Conservation (phyloP, 2,113 vertebrate genomes). For the Puntigrus tetrazona region DNA sequence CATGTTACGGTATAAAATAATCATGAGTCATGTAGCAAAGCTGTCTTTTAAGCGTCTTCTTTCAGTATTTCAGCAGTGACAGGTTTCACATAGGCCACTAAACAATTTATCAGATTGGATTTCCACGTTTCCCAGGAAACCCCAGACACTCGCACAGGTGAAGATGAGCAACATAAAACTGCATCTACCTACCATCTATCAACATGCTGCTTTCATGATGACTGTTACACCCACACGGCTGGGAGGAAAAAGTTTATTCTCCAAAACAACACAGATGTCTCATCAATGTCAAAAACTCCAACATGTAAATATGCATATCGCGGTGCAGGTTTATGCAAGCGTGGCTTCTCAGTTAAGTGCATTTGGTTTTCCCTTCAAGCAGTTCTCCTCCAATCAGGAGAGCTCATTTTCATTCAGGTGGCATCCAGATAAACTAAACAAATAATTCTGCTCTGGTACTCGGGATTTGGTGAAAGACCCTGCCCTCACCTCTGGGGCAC, state of each 20-base stretch:
- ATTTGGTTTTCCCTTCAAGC: neutral
- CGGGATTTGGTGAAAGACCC: conserved; percentile 7
- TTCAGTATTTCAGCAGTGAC: neutral
- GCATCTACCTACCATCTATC: no score
- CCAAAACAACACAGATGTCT: conserved; percentile 7
- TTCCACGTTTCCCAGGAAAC: neutral
- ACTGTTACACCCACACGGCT: neutral
- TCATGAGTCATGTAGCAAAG: neutral
- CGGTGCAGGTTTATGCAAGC: neutral
- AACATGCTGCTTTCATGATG: neutral
- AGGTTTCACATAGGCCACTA: conserved; percentile 4
- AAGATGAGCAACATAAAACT: conserved; percentile 9
- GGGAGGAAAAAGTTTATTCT: neutral
- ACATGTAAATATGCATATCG: neutral
- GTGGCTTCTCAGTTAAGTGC: neutral
- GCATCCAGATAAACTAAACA: conserved; percentile 44
- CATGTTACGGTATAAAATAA: neutral
- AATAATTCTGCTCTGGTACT: conserved; percentile 46
- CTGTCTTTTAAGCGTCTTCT: neutral
- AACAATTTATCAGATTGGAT: conserved; percentile 33
- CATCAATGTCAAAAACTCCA: neutral
- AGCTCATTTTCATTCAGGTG: conserved; percentile 40
- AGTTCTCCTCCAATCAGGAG: neutral
- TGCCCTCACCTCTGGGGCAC: conserved; percentile 39
- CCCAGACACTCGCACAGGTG: neutral